These are phyloP conservation scores for Halcyon chelicuti DNA, from an alignment of 2,797 vertebrate species.

Conservation along the genomic window DNA sequence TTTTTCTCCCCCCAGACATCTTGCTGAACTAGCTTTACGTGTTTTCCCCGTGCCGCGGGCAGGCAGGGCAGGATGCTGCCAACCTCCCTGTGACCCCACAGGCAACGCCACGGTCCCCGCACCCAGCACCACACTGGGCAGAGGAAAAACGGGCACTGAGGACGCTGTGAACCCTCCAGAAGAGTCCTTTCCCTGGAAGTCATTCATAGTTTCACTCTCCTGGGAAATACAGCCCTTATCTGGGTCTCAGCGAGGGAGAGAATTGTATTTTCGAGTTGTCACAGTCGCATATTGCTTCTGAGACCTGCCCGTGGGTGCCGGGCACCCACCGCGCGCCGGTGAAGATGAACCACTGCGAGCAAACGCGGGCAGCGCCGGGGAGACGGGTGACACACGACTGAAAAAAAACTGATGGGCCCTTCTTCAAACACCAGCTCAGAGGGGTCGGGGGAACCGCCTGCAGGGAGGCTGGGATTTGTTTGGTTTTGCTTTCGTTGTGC, in stretches of 20 bases:
- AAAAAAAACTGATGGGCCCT: not conserved
- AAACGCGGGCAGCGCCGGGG: not conserved
- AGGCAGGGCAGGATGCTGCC: fast-evolving
- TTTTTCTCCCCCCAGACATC: not conserved
- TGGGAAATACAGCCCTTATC: not conserved
- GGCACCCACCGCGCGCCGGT: not conserved
- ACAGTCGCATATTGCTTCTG: not conserved
- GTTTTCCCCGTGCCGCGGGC: fast-evolving
- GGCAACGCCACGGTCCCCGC: not conserved
- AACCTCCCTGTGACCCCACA: not conserved
- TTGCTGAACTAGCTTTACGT: not conserved
- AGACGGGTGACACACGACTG: not conserved
- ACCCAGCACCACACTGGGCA: fast-evolving
- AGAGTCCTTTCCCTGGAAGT: fast-evolving
- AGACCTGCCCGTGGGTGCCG: not conserved
- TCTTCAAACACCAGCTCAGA: not conserved
- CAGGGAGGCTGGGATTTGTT: not conserved
- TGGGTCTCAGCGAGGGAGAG: not conserved
- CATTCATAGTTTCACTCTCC: not conserved
- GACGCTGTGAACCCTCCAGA: not conserved
- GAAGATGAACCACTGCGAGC: not conserved
- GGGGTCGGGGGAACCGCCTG: not conserved
- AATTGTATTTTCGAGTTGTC: not conserved
- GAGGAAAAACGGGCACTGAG: fast-evolving
- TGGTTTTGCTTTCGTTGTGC: not conserved